A percentile compares a stretch with the other conserved stretches of the same genome.
Conservation (phyloP, 2,888 invertebrate genomes). For the Nesidiocoris tenuis region DNA sequence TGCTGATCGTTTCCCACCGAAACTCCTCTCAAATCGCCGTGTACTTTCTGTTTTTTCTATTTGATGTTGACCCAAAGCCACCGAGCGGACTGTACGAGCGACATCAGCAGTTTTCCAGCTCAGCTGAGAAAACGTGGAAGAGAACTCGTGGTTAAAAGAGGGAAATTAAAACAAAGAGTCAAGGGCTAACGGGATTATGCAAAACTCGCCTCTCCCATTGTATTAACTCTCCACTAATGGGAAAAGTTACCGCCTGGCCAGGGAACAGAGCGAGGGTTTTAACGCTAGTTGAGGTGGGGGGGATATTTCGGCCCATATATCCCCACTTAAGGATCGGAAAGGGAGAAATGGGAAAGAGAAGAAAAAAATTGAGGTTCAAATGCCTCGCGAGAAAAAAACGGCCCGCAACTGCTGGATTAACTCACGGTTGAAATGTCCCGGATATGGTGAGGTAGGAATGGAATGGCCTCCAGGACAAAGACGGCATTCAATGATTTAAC, state of each 20-base stretch:
- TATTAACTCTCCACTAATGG: constrained; percentile 32
- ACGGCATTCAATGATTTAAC: neutral
- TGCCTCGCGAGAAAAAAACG: neutral
- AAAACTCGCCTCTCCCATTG: constrained; percentile 35
- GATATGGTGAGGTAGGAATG: neutral
- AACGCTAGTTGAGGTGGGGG: neutral
- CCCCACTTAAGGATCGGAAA: neutral
- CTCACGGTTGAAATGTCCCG: neutral
- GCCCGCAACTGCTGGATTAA: neutral
- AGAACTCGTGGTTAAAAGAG: neutral
- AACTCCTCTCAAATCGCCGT: no score
- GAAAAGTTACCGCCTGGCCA: constrained; percentile 18
- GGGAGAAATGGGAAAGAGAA: neutral
- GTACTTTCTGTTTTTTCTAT: neutral
- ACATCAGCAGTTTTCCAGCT: neutral
- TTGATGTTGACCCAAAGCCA: neutral
- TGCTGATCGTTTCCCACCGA: no score
- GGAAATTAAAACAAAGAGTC: constrained; percentile 36
- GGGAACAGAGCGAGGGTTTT: neutral
- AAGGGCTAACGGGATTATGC: constrained; percentile 32
- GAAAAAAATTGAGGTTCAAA: neutral
- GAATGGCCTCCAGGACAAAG: neutral
- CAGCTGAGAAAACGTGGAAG: neutral
- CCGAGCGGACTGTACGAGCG: neutral
- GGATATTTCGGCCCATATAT: neutral